A percentile compares a stretch with the other conserved stretches of the same genome.
Evolutionary conservation across 2,113 vertebrate genomes (phyloP).

Genomic region (Pluvianellus socialis): DNA sequence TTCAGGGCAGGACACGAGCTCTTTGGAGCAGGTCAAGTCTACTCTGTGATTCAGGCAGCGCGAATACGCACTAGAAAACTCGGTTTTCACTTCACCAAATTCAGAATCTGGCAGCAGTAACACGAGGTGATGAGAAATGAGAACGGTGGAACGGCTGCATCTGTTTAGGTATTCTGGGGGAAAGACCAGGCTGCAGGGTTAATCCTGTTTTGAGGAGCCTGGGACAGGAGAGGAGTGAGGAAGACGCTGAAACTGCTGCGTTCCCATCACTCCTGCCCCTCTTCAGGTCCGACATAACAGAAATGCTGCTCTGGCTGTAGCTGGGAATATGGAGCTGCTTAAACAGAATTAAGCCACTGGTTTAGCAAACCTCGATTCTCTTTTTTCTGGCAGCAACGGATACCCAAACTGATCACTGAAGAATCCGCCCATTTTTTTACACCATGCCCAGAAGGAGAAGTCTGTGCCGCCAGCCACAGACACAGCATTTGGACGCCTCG

Average conservation of each 20-base stretch:
- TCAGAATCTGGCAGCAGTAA: background rate
- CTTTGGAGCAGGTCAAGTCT: background rate
- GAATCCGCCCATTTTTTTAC: background rate
- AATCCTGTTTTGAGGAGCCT: background rate
- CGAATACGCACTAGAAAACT: background rate
- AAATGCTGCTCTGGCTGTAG: background rate
- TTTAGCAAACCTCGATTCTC: background rate
- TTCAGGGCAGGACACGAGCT: background rate
- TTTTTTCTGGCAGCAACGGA: background rate
- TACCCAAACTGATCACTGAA: background rate
- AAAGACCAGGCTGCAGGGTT: background rate
- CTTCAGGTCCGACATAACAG: background rate
- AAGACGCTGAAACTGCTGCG: background rate
- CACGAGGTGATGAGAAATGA: background rate
- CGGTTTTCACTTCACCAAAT: background rate
- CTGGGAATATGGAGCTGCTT: background rate
- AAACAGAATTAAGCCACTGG: background rate
- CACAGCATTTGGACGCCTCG: accelerated
- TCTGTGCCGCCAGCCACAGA: background rate
- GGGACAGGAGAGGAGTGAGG: background rate
- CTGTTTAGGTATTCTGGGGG: background rate
- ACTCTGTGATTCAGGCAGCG: background rate
- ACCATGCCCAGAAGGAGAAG: background rate
- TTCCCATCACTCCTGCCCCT: background rate
- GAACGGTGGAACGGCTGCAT: background rate